phyloP scores from a whole-genome alignment of 2,888 invertebrate species.

The Bruchidius siliquastri region DNA sequence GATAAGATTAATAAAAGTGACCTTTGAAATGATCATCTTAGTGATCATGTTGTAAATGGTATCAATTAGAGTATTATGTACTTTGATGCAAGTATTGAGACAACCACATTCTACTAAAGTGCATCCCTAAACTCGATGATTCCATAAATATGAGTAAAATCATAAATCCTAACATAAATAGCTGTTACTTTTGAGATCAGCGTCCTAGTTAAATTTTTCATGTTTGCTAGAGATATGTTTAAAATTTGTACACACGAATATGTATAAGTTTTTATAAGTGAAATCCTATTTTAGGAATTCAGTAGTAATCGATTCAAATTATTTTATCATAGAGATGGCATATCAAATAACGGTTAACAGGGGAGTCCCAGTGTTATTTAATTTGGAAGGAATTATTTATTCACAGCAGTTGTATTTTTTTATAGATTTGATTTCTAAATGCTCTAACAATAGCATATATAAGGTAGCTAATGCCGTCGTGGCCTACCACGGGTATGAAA shows the following conservation, averaged over 20 bases:
- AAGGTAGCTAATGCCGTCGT: no score
- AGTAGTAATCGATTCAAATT: constrained; percentile 25
- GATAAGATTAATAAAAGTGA: no score
- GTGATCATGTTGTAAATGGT: no score
- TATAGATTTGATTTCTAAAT: no score
- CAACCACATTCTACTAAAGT: background rate
- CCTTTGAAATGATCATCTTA: no score
- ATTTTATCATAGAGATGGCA: constrained; percentile 40
- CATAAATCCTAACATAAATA: background rate
- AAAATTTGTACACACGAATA: background rate
- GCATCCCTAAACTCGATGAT: background rate
- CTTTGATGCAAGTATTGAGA: no score
- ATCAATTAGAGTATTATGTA: no score
- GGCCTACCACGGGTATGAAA: no score
- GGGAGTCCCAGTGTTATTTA: constrained; percentile 18
- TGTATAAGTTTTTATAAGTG: constrained; percentile 17
- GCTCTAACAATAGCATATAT: no score
- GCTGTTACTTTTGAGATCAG: background rate
- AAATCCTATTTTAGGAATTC: constrained; percentile 29
- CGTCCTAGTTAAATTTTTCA: background rate
- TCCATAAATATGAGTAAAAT: background rate
- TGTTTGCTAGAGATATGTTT: background rate
- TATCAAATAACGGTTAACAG: constrained; percentile 29
- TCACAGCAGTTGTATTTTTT: no score
- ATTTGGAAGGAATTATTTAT: constrained; percentile 4